Evolutionary conservation across 2,113 vertebrate species (phyloP), one percentile per base, ranked within the genome.

Genomic region (Siniperca knerii): DNA sequence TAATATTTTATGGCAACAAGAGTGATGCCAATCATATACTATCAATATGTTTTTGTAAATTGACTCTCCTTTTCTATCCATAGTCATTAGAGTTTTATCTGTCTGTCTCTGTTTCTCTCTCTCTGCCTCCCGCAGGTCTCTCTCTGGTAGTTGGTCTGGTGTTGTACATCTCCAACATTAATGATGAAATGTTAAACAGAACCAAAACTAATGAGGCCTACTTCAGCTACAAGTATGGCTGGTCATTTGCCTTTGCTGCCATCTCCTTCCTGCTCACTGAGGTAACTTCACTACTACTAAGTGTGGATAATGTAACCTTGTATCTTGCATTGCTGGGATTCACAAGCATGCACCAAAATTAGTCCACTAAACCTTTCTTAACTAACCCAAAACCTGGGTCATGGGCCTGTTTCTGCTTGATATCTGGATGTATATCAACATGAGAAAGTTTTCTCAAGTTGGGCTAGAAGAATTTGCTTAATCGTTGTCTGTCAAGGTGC

Each of bases 111-210:
- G 0, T 61, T 2, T 60, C 18, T 20, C 29, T 29, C 16, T 58
- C 23, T 42, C 61, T 93, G 74, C 74, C 69, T 75, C 3, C 65
- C 16, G 4, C 92, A 98, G 97, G 97, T 90, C 95, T 98, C 72
- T 97, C 97, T 0, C 93, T 98, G 75, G 97, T 98, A 15, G 97
- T 98, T 61, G 97, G 97, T 57, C 95, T 98, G 82, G 97, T 98
- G 58, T 93, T 98, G 77, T 98, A 98, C 93, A 98, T 98, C 91
- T 98, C 97, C 90, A 98, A 96, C 90, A 98, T 98, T 46, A 98
- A 97, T 0, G 97, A 98, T 0, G 97, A 98, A 94, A 96, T 98
- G 95, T 82, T 98, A 79, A 98, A 97, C 93, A 95, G 97, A 88
- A 98, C 97, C 72, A 97, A 97, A 92, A 96, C 96, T 55, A 96